Percentiles rank a stretch among this genome's conserved stretches.
Evolutionary conservation across 2,888 invertebrate species (phyloP).

Genomic region (Lycocerus yunnanus): DNA sequence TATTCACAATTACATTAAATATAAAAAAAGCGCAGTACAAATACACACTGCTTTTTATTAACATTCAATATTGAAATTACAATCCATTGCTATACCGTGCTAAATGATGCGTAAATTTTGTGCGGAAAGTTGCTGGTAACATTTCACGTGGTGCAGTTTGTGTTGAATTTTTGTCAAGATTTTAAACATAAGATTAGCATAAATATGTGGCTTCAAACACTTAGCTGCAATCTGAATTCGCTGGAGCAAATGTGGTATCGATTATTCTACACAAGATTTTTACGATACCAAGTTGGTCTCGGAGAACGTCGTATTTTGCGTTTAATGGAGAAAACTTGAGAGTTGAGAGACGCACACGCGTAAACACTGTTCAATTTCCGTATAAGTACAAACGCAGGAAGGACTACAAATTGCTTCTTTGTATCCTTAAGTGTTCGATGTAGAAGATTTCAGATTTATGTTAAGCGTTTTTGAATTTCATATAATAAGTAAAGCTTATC

Average conservation of each 20-base stretch:
- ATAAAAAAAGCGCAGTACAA: not conserved
- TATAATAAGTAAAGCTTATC: not conserved
- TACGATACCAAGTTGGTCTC: slow-evolving; percentile 30
- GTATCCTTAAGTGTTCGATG: slow-evolving; percentile 25
- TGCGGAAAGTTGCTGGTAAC: not conserved
- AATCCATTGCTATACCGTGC: not conserved
- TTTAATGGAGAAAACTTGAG: slow-evolving; percentile 34
- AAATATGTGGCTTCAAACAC: slow-evolving; percentile 42
- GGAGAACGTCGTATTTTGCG: slow-evolving; percentile 32
- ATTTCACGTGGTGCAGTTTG: not conserved
- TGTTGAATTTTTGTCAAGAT: slow-evolving; percentile 33
- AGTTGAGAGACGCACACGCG: slow-evolving; percentile 29
- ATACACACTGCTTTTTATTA: not conserved
- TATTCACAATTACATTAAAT: not conserved
- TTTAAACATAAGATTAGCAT: slow-evolving; percentile 40
- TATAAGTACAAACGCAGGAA: slow-evolving; percentile 38
- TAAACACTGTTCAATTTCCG: slow-evolving; percentile 37
- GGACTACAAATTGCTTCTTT: slow-evolving; percentile 42
- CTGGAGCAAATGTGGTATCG: slow-evolving; percentile 38
- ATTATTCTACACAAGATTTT: slow-evolving; percentile 42
- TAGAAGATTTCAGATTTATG: slow-evolving; percentile 24
- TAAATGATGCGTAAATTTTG: not conserved
- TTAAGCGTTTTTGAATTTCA: not conserved
- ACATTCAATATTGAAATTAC: not conserved
- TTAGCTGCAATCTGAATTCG: slow-evolving; percentile 38